Evolutionary conservation across 2,797 vertebrate species (phyloP).

Genomic region (Acanthurus lineatus): DNA sequence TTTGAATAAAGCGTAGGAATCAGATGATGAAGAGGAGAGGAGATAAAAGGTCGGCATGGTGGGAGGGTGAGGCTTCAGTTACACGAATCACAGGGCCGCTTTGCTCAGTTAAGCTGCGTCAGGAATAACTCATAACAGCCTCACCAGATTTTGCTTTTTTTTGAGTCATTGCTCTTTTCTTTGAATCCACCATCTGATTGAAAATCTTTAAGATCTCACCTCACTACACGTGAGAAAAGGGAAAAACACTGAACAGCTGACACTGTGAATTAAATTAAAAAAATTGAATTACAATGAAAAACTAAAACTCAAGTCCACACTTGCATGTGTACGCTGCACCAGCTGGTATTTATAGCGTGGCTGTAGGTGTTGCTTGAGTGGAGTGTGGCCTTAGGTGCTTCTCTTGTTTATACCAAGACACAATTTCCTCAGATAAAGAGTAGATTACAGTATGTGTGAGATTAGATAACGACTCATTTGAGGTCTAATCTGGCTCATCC

Average conservation of each 20-base stretch:
- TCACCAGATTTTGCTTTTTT: slow-evolving; percentile 43
- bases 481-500: slow-evolving; percentile 69
- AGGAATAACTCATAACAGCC: slow-evolving; percentile 68
- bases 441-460: slow-evolving; percentile 65
- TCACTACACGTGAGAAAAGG: slow-evolving; percentile 25
- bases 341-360: slow-evolving; percentile 77
- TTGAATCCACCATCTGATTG: slow-evolving; percentile 44
- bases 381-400: slow-evolving; percentile 68
- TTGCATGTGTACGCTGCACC: slow-evolving; percentile 45
- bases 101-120: slow-evolving; percentile 62
- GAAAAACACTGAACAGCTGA: slow-evolving; percentile 39
- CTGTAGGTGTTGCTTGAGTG: slow-evolving; percentile 77
- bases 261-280: slow-evolving; percentile 34
- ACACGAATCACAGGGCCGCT: slow-evolving; percentile 54
- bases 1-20: slow-evolving; percentile 79
- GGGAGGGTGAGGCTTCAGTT: slow-evolving; percentile 70
- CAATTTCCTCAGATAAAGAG: slow-evolving; percentile 69
- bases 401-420: slow-evolving; percentile 66
- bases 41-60: slow-evolving; percentile 76
- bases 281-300: slow-evolving; percentile 51
- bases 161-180: slow-evolving; percentile 52
- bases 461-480: slow-evolving; percentile 75
- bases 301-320: slow-evolving; percentile 9
- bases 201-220: slow-evolving; percentile 58
- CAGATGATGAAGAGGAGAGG: slow-evolving; percentile 59